Conservation (phyloP, 2,888 invertebrate genomes). For the Sympetrum striolatum region DNA sequence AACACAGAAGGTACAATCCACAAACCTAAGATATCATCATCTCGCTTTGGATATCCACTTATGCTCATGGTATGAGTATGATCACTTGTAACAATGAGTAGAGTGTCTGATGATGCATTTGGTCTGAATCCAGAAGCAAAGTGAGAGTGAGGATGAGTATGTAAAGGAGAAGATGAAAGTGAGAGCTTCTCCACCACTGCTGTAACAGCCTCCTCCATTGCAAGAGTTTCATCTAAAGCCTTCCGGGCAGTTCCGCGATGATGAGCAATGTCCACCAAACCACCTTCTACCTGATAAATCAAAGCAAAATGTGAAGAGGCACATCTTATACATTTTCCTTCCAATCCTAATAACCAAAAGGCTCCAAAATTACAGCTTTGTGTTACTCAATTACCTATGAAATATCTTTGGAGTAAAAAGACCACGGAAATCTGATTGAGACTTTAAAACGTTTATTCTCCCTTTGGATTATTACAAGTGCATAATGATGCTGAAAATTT, state of each 20-base stretch:
- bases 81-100: slow-evolving; percentile 85
- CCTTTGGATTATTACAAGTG: too few species aligned
- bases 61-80: slow-evolving; percentile 81
- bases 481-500: too few species aligned
- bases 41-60: slow-evolving; percentile 77
- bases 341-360: too few species aligned
- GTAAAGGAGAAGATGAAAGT: background rate
- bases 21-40: slow-evolving; percentile 73
- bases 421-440: too few species aligned
- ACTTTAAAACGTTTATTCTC: too few species aligned
- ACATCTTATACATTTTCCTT: too few species aligned
- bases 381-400: too few species aligned
- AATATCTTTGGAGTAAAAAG: too few species aligned
- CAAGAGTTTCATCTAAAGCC: slow-evolving; percentile 80
- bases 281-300: slow-evolving; percentile 76
- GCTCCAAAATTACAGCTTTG: too few species aligned
- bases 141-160: background rate
- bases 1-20: background rate
- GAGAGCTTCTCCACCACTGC: slow-evolving; percentile 65
- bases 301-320: background rate
- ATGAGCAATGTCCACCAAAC: slow-evolving; percentile 85
- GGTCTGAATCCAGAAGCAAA: background rate
- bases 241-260: slow-evolving; percentile 80
- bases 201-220: slow-evolving; percentile 79
- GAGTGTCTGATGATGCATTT: slow-evolving; percentile 65